Evolutionary conservation across 2,797 vertebrate species (phyloP).

Genomic region (Varecia variegata): DNA sequence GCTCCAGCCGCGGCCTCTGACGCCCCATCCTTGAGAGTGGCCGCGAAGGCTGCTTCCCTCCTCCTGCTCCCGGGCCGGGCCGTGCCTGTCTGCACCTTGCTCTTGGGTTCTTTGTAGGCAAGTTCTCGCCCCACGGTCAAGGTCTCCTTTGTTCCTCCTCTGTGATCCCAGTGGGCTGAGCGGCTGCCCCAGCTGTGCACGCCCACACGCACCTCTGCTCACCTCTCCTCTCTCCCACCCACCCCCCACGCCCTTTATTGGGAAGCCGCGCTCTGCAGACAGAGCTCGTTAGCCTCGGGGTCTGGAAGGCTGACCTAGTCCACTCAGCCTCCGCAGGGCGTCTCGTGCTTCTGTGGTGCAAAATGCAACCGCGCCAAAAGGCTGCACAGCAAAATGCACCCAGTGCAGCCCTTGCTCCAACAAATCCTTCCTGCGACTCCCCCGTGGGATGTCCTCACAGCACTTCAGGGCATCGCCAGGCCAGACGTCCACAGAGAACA

Average conservation of each 20-base stretch:
- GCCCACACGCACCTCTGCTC: rapidly evolving
- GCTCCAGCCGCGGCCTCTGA: rapidly evolving
- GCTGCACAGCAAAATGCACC: not conserved
- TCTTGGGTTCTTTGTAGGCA: not conserved
- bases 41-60: too few species aligned
- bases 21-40: not conserved
- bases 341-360: not conserved
- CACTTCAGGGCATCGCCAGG: not conserved
- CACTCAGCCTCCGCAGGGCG: not conserved
- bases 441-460: not conserved
- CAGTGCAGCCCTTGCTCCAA: not conserved
- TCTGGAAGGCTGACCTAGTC: not conserved
- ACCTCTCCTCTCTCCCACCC: not conserved
- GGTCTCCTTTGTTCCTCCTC: not conserved
- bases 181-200: rapidly evolving
- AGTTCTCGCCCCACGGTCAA: rapidly evolving
- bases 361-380: not conserved
- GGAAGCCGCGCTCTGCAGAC: not conserved
- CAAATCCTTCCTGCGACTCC: not conserved
- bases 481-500: not conserved
- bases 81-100: too few species aligned
- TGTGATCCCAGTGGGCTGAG: rapidly evolving
- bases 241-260: not conserved
- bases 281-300: not conserved
- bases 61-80: rapidly evolving